phyloP scores from a whole-genome alignment of 2,113 vertebrate genomes.

The Odontophorus gujanensis region DNA sequence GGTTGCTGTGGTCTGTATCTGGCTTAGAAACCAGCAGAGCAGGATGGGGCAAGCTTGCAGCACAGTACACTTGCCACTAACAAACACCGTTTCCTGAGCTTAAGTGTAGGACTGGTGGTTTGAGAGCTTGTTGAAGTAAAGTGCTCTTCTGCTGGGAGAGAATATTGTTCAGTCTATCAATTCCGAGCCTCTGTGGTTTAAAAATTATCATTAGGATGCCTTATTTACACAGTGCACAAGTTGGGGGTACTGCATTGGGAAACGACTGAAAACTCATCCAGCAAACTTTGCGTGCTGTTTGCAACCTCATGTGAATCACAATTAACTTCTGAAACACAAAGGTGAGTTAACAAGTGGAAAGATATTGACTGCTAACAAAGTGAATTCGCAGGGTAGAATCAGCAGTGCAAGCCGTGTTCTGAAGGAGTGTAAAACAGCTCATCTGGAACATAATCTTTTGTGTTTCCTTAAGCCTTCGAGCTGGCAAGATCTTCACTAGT shows the following conservation, averaged over 20 bases:
- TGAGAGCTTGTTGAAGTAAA: not conserved
- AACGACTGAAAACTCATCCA: not conserved
- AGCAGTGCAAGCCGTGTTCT: not conserved
- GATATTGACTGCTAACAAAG: not conserved
- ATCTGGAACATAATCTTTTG: not conserved
- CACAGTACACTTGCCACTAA: rapidly evolving
- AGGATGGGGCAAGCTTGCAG: not conserved
- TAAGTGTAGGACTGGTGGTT: not conserved
- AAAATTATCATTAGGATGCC: not conserved
- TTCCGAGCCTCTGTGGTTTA: not conserved
- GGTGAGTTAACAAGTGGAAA: not conserved
- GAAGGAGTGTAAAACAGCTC: not conserved
- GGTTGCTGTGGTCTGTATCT: not conserved
- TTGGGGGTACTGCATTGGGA: not conserved
- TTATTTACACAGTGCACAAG: not conserved
- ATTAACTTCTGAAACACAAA: not conserved
- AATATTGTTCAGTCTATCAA: not conserved
- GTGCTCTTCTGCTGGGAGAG: not conserved
- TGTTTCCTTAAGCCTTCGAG: not conserved
- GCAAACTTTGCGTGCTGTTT: not conserved
- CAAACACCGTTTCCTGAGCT: not conserved
- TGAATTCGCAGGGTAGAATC: not conserved
- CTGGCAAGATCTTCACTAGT: not conserved
- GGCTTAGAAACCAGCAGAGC: not conserved
- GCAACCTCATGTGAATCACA: not conserved